These are phyloP conservation scores for Pseudeuparius sepicola DNA, from an alignment of 2,888 invertebrate genomes.

Conservation along the genomic window DNA sequence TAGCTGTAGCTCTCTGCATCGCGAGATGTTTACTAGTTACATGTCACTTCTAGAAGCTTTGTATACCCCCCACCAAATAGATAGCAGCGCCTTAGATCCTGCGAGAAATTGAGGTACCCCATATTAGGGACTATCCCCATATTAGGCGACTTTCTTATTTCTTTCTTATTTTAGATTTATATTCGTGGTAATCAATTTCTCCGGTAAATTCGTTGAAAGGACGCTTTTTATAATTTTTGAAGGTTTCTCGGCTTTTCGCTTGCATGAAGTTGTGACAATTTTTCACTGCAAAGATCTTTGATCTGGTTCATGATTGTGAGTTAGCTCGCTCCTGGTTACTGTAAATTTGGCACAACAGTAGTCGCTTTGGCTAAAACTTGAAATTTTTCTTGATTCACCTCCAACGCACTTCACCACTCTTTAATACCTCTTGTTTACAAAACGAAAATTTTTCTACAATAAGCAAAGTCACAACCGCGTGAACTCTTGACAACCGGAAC, in stretches of 20 bases:
- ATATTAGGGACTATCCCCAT: too few relatives aligned
- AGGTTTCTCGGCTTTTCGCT: slow-evolving; percentile 2
- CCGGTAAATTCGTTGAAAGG: slow-evolving; percentile 1
- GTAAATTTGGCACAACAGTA: slow-evolving; percentile 7
- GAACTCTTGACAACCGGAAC: slow-evolving; percentile 7
- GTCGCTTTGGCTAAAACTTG: slow-evolving; percentile 5
- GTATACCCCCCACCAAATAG: too few relatives aligned
- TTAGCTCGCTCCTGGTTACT: slow-evolving; percentile 4
- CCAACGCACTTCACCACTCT: slow-evolving; percentile 17
- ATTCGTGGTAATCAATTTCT: slow-evolving; percentile 2
- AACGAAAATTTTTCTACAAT: slow-evolving; percentile 11
- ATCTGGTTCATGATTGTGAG: slow-evolving; percentile 8
- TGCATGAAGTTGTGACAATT: slow-evolving; percentile 6
- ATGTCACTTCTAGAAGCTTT: too few relatives aligned
- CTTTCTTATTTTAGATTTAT: slow-evolving; percentile 3
- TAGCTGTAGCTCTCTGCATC: too few relatives aligned
- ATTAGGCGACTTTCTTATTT: too few relatives aligned
- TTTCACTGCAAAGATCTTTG: slow-evolving; percentile 1
- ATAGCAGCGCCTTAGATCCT: too few relatives aligned
- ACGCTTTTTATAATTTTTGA: slow-evolving; percentile 2
- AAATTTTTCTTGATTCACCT: slow-evolving; percentile 10
- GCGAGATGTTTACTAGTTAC: too few relatives aligned
- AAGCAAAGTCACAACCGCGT: slow-evolving; percentile 6
- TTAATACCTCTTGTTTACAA: slow-evolving; percentile 12
- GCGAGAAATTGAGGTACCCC: too few relatives aligned